These are phyloP conservation scores for Panagrolaimus sp. DNA, from an alignment of 1,140 invertebrate species.

Conservation along the genomic window DNA sequence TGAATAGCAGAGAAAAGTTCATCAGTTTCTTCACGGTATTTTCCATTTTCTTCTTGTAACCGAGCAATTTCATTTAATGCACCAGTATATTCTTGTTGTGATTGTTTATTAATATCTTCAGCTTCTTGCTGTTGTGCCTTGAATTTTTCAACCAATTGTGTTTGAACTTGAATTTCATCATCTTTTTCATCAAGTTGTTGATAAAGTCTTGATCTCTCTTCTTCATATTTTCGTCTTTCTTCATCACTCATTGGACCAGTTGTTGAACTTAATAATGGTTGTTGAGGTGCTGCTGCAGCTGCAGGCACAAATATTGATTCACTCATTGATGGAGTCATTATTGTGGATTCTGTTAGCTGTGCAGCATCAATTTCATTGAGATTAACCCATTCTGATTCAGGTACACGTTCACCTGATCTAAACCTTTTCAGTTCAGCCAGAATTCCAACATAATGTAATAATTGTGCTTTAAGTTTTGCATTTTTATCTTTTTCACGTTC, in stretches of 20 bases:
- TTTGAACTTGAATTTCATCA: conserved; percentile 96
- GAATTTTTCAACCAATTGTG: conserved; percentile 88
- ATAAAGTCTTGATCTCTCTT: conserved; percentile 84
- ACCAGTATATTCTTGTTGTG: conserved; percentile 74
- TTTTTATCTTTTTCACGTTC: conserved; percentile 82
- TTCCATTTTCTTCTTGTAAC: conserved; percentile 72
- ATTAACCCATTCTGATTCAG: conserved; percentile 74
- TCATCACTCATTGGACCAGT: conserved; percentile 57
- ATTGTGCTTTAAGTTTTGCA: conserved; percentile 77
- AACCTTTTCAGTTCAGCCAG: conserved; percentile 77
- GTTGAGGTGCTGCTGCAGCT: conserved; percentile 50
- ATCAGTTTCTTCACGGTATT: conserved; percentile 95
- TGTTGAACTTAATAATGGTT: conserved; percentile 43
- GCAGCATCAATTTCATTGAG: conserved; percentile 64
- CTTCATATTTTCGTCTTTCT: conserved; percentile 67
- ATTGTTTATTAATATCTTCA: conserved; percentile 45
- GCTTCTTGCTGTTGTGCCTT: conserved; percentile 97
- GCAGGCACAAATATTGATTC: conserved; percentile 62
- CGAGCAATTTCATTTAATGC: conserved; percentile 87
- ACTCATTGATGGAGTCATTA: conserved; percentile 59
- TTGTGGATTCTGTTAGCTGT: conserved; percentile 54
- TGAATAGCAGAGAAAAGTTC: conserved; percentile 87
- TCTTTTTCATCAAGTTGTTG: conserved; percentile 97
- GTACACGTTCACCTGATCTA: conserved; percentile 78
- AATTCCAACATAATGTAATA: conserved; percentile 71